Conservation (phyloP, 2,888 invertebrate genomes). For the Dicycla oo region DNA sequence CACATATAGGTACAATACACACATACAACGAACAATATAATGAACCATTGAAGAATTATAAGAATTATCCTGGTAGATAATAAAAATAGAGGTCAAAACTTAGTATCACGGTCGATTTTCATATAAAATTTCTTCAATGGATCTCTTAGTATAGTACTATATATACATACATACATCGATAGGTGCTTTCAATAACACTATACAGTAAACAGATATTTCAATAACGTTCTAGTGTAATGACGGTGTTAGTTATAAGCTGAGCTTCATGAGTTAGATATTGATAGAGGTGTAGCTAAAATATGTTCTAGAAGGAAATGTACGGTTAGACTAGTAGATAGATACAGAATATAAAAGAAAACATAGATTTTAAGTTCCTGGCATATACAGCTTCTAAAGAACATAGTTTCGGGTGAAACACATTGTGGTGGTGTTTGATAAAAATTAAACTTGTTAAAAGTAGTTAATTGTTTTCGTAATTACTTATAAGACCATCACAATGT, state of each 20-base stretch:
- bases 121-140: slow-evolving; percentile 59
- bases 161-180: slow-evolving; percentile 63
- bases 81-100: neutral
- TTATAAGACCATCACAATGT: slow-evolving; percentile 36
- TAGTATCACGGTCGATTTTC: neutral
- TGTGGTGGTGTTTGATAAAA: slow-evolving; percentile 26
- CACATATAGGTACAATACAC: slow-evolving; percentile 74
- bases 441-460: neutral
- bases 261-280: slow-evolving; percentile 58
- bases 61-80: slow-evolving; percentile 20
- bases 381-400: slow-evolving; percentile 55
- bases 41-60: slow-evolving; percentile 66
- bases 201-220: slow-evolving; percentile 61
- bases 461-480: slow-evolving; percentile 15
- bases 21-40: slow-evolving; percentile 71
- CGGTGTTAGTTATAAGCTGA: slow-evolving; percentile 67
- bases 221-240: slow-evolving; percentile 57
- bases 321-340: slow-evolving; percentile 8
- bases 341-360: slow-evolving; percentile 31
- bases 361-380: slow-evolving; percentile 18
- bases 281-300: slow-evolving; percentile 65
- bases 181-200: slow-evolving; percentile 65
- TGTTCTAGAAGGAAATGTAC: slow-evolving; percentile 56
- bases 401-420: slow-evolving; percentile 54
- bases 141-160: slow-evolving; percentile 50